A percentile compares a stretch with the other conserved stretches of the same genome.
Conservation (phyloP, 2,113 vertebrate species). For the Myrmophylax atrothorax region DNA sequence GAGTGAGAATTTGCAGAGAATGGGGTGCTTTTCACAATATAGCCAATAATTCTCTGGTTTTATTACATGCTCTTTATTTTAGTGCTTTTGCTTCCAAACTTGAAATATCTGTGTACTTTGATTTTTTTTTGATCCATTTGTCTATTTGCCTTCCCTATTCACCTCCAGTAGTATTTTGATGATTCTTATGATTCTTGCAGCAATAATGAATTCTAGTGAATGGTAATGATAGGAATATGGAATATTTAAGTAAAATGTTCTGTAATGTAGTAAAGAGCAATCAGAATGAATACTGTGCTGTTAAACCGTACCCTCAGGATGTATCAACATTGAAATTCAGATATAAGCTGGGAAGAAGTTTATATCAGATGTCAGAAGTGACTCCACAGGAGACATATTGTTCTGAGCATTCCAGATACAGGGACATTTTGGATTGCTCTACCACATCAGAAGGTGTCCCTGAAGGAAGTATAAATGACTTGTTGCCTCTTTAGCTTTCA, state of each 20-base stretch:
- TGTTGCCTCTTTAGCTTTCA: background rate
- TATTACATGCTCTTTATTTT: background rate
- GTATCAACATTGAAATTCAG: background rate
- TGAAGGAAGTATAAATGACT: background rate
- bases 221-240: background rate
- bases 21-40: background rate
- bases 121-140: background rate
- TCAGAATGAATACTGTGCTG: background rate
- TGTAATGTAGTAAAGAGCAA: background rate
- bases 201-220: background rate
- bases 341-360: background rate
- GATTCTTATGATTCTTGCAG: background rate
- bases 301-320: background rate
- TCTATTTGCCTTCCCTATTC: background rate
- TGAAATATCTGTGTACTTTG: background rate
- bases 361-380: background rate
- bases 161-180: background rate
- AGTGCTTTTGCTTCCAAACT: background rate
- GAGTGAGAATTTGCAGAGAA: background rate
- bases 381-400: background rate
- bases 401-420: background rate
- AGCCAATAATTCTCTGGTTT: background rate
- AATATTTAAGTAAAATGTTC: background rate
- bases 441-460: background rate
- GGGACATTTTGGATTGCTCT: background rate